Evolutionary conservation across 2,113 vertebrate species (phyloP).

Genomic region (Notothenia rossii): DNA sequence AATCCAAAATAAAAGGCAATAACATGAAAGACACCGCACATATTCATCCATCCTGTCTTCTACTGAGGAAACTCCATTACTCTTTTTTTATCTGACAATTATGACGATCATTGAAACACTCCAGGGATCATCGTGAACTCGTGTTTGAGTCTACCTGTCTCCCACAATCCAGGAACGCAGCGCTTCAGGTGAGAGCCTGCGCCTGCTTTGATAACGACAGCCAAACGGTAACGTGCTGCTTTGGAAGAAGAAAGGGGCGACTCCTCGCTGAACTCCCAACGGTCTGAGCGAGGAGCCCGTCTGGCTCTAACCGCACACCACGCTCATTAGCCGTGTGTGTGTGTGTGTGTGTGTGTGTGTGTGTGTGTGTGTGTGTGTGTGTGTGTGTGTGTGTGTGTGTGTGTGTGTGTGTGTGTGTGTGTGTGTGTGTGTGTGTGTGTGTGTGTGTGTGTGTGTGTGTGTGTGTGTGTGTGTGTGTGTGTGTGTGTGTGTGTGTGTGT

Average conservation of each 20-base stretch:
- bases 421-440: constrained; percentile 24
- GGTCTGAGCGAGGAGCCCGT: constrained; percentile 66
- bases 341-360: constrained; percentile 24
- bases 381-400: constrained; percentile 35
- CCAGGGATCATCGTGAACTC: constrained; percentile 48
- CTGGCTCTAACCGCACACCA: constrained; percentile 75
- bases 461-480: constrained; percentile 13
- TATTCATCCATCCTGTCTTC: constrained; percentile 16
- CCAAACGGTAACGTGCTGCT: constrained; percentile 48
- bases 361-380: constrained; percentile 14
- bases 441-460: constrained; percentile 29
- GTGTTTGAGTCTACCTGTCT: constrained; percentile 58
- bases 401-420: constrained; percentile 41
- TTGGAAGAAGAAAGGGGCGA: constrained; percentile 66
- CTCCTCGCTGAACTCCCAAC: constrained; percentile 77
- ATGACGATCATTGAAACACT: constrained; percentile 57
- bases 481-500: constrained; percentile 40
- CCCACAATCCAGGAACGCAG: constrained; percentile 48
- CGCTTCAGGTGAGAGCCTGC: constrained; percentile 65
- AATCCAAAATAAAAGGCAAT: constrained; percentile 1
- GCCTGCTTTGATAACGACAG: constrained; percentile 74
- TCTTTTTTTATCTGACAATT: constrained; percentile 50
- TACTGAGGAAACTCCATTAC: constrained; percentile 34
- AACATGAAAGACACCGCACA: neutral
- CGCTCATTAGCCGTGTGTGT: constrained; percentile 72